A percentile compares a stretch with the other conserved stretches of the same genome.
These are phyloP conservation scores for Patiria miniata DNA, from an alignment of 35 echinoderm and acorn worm species.

Conservation along the genomic window DNA sequence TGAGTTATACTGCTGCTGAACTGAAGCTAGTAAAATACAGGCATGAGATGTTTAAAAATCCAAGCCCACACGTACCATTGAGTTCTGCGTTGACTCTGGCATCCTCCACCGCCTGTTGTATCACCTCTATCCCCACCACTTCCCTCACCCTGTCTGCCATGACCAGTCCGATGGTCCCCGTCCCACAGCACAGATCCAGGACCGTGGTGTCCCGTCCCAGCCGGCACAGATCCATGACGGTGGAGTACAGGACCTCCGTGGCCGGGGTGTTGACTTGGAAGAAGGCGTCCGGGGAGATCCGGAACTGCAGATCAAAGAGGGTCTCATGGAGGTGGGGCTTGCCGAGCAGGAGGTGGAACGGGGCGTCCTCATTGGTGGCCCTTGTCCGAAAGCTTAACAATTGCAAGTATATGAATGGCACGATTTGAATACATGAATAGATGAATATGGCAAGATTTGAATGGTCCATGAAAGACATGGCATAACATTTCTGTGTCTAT, in stretches of 20 bases:
- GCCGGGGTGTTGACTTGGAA: conserved; percentile 64
- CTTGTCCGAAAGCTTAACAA: conserved; percentile 38
- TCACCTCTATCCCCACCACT: conserved; percentile 69
- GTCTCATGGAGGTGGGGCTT: conserved; percentile 42
- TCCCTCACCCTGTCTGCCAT: conserved; percentile 48
- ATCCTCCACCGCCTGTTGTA: conserved; percentile 60
- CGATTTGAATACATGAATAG: not conserved
- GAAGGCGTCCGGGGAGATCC: conserved; percentile 66
- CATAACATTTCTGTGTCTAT: not conserved
- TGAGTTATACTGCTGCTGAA: too few species aligned
- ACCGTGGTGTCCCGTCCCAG: conserved; percentile 19
- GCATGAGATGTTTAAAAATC: too few species aligned
- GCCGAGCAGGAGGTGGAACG: conserved; percentile 44
- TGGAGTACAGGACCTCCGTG: conserved; percentile 65
- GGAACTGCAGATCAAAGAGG: conserved; percentile 60
- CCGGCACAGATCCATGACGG: conserved; percentile 32
- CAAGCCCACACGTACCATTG: conserved; percentile 35
- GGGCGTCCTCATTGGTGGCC: conserved; percentile 55
- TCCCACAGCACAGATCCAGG: conserved; percentile 69
- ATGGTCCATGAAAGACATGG: not conserved
- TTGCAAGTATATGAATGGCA: not conserved
- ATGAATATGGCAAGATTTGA: not conserved
- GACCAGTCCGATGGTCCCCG: conserved; percentile 64
- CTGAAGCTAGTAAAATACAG: too few species aligned
- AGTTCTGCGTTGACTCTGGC: conserved; percentile 46